Percentiles rank a stretch among this genome's conserved stretches.
These are phyloP conservation scores for Trichacis sp. DNA, from an alignment of 2,888 invertebrate species.

Conservation along the genomic window DNA sequence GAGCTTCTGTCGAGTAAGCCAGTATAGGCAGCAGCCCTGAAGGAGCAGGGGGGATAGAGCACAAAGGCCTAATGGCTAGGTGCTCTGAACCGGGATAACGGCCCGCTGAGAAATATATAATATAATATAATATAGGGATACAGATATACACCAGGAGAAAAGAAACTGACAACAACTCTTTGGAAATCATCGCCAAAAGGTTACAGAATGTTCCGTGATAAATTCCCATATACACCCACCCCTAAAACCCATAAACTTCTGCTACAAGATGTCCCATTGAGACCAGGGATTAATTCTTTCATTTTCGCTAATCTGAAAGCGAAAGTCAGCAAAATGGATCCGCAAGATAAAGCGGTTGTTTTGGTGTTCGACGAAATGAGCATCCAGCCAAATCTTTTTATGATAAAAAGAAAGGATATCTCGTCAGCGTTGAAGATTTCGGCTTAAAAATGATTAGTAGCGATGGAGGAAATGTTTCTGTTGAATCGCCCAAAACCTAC, in stretches of 20 bases:
- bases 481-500: too few species aligned
- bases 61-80: too few species aligned
- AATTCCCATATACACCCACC: not conserved
- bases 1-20: too few species aligned
- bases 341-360: not conserved
- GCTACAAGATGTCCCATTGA: not conserved
- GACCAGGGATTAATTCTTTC: conserved; percentile 3
- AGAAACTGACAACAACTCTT: too few species aligned
- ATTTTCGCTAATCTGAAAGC: conserved; percentile 2
- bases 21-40: too few species aligned
- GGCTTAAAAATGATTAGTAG: too few species aligned
- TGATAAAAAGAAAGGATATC: conserved; percentile 3
- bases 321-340: not conserved
- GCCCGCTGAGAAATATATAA: too few species aligned
- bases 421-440: conserved; percentile 2
- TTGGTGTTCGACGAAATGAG: conserved; percentile 6
- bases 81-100: too few species aligned
- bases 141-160: too few species aligned
- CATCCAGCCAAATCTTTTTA: conserved; percentile 9
- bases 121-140: too few species aligned
- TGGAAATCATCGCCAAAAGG: not conserved
- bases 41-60: too few species aligned
- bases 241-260: not conserved
- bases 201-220: not conserved
- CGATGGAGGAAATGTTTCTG: too few species aligned